phyloP scores from a whole-genome alignment of 2,113 vertebrate species.

The Mus spicilegus region DNA sequence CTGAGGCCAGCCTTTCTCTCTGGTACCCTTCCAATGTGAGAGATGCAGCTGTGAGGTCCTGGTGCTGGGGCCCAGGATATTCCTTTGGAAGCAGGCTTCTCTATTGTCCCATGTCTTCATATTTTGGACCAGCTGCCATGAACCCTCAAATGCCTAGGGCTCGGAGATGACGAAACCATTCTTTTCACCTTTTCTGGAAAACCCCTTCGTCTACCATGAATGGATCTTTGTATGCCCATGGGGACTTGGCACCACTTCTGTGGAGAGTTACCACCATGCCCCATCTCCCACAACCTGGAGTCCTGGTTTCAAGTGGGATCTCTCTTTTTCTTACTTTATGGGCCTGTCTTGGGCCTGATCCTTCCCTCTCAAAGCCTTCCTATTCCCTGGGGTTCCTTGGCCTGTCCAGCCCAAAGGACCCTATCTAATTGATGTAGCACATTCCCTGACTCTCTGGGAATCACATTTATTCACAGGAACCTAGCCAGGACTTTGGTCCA shows the following conservation, averaged over 20 bases:
- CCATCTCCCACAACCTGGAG: not conserved
- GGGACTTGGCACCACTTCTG: not conserved
- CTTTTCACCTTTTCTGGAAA: conserved; percentile 57
- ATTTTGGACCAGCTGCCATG: not conserved
- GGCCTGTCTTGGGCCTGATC: not conserved
- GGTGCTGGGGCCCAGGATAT: not conserved
- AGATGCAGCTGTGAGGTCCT: not conserved
- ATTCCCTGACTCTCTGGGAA: not conserved
- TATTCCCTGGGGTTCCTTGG: not conserved
- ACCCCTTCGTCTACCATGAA: not conserved
- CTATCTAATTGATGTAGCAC: not conserved
- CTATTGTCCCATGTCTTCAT: not conserved
- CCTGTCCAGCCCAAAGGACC: not conserved
- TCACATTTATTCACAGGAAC: not conserved
- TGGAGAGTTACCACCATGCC: not conserved
- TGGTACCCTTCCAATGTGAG: not conserved
- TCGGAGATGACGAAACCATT: not conserved
- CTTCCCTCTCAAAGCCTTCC: not conserved
- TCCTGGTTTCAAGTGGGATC: not conserved
- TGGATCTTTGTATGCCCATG: conserved; percentile 28
- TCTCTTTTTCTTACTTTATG: not conserved
- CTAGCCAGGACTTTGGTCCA: not conserved
- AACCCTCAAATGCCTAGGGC: not conserved
- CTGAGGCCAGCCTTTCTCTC: conserved; percentile 13
- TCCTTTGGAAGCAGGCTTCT: not conserved